Conservation (phyloP, 2,888 invertebrate genomes). For the Lasius fuliginosus region DNA sequence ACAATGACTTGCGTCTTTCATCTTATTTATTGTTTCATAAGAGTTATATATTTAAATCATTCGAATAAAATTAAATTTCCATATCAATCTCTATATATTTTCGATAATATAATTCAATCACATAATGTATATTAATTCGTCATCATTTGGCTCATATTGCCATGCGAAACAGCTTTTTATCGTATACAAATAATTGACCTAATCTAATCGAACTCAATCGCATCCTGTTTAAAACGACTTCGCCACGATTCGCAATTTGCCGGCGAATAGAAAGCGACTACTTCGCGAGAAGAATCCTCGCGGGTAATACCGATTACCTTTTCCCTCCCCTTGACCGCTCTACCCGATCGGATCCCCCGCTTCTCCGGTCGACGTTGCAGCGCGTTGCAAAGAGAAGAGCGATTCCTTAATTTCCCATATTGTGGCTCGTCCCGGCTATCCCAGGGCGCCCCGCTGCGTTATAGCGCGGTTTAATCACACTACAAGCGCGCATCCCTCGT, state of each 20-base stretch:
- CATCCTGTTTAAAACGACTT: background rate
- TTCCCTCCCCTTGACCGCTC: background rate
- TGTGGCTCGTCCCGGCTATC: constrained; percentile 76
- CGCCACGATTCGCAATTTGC: constrained; percentile 67
- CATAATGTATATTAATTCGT: constrained; percentile 5
- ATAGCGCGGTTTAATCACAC: constrained; percentile 86
- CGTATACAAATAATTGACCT: background rate
- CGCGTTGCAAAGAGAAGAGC: constrained; percentile 64
- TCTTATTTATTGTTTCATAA: background rate
- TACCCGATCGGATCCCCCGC: constrained; percentile 22
- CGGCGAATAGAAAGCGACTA: constrained; percentile 50
- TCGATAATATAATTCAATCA: background rate
- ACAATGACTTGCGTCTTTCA: background rate
- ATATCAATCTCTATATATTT: background rate
- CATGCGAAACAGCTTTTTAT: background rate
- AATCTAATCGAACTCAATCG: constrained; percentile 10
- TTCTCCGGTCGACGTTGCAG: constrained; percentile 49
- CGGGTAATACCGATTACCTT: background rate
- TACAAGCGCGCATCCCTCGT: constrained; percentile 85
- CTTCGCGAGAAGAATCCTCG: constrained; percentile 44
- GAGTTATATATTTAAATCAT: background rate
- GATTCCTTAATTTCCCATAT: constrained; percentile 83
- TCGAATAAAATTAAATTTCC: background rate
- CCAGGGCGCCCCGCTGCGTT: constrained; percentile 83
- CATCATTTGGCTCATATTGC: background rate